Evolutionary conservation across 64 coral and sea anemone species (phyloP), one percentile per base, ranked within the genome.

Genomic region (Anthopleura sola): DNA sequence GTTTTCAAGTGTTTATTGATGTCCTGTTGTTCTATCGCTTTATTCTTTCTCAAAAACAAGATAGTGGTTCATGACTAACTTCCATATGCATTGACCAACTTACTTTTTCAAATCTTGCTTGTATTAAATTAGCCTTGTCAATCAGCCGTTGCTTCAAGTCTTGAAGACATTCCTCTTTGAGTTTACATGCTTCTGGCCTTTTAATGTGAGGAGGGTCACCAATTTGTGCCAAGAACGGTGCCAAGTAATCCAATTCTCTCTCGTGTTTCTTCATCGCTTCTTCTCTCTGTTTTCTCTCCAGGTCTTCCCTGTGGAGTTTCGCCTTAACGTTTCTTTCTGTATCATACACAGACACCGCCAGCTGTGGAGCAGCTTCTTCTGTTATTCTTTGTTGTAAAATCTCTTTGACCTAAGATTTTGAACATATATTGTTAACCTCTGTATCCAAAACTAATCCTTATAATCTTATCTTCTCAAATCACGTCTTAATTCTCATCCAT

Each of bases 181-280:
- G 86, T 60, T 99, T 99, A 84, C 89, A 99, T 5, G 97, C 97
- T 53, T 99, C 93, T 6, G 85, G 80, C 79, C 60, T 64, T 29
- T 74, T 99, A 69, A 99, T 92, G n/a, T 87, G 76, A 11, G 92
- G 87, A 7, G 97, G 97, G 81, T 99, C 97, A 46, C 97, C 97
- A 90, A 99, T 99, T 62, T 99, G 97, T 1, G 97, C 97, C 87
- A 99, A 80, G 75, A 99, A 99, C 46, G 97, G 97, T 11, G 97
- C 97, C 17, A 99, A 57, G 55, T 99, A 99, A 82, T 99, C 97
- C 24, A 99, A 60, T 46, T 99, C 97, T 79, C 85, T 82, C 68
- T 99, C 97, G 29, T 99, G 97, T 49, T 99, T 99, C 87, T 99
- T 99, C 93, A 92, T 95, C 9, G 92, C 97, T 54, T 99, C 97